phyloP scores from a whole-genome alignment of 2,113 vertebrate genomes.

The Pipra filicauda region DNA sequence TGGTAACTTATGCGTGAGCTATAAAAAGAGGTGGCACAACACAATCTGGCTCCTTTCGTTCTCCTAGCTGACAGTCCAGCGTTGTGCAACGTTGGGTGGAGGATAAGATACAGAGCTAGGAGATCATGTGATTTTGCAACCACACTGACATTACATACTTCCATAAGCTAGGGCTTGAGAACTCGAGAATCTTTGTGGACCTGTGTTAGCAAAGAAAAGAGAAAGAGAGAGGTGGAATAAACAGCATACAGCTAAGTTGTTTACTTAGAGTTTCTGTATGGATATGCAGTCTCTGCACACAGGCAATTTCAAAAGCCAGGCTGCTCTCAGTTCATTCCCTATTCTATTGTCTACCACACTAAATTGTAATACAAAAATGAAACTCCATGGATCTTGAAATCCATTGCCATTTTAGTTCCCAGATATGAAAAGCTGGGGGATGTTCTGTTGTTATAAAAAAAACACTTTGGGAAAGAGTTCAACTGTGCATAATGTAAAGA shows the following conservation, averaged over 20 bases:
- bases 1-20: not conserved
- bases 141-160: constrained; percentile 22
- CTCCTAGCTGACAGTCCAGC: constrained; percentile 11
- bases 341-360: not conserved
- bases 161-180: constrained; percentile 49
- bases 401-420: not conserved
- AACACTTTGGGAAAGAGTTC: not conserved
- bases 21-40: constrained; percentile 37
- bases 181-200: constrained; percentile 31
- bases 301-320: not conserved
- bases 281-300: not conserved
- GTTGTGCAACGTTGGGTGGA: not conserved
- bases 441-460: not conserved
- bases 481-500: not conserved
- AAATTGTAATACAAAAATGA: not conserved
- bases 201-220: constrained; percentile 54
- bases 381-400: not conserved
- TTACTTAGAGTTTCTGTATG: not conserved
- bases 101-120: constrained; percentile 13
- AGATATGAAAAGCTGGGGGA: not conserved
- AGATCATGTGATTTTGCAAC: constrained; percentile 7
- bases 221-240: constrained; percentile 46
- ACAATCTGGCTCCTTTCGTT: constrained; percentile 16
- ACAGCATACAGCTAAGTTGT: not conserved
- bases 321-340: not conserved